Conservation (phyloP, 1,140 invertebrate species). For the Drosophila pectinifera region DNA sequence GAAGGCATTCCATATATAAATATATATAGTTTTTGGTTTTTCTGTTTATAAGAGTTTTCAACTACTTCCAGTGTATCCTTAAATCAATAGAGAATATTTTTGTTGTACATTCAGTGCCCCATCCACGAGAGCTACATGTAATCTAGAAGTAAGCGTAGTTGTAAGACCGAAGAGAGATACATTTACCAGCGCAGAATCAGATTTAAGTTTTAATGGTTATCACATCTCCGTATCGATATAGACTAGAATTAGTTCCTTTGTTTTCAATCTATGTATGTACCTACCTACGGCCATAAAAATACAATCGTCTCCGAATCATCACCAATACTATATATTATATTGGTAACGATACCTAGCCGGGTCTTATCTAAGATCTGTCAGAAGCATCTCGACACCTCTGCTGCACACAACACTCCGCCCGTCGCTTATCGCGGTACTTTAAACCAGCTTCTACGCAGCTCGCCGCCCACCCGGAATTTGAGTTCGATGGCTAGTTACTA, state of each 20-base stretch:
- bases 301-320: constrained; percentile 40
- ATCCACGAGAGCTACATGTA: constrained; percentile 46
- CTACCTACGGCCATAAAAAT: constrained; percentile 53
- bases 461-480: constrained; percentile 41
- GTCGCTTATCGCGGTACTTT: constrained; percentile 49
- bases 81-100: constrained; percentile 50
- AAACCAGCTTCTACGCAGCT: constrained; percentile 48
- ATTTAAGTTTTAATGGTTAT: constrained; percentile 51
- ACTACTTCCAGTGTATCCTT: constrained; percentile 46
- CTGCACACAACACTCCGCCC: constrained; percentile 10
- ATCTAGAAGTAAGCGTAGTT: constrained; percentile 54
- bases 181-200: constrained; percentile 37
- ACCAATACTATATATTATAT: constrained; percentile 27
- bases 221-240: constrained; percentile 33
- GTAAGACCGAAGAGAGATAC: constrained; percentile 42
- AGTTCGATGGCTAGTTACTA: constrained; percentile 44
- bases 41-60: constrained; percentile 10
- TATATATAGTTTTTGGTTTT: not conserved
- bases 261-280: constrained; percentile 49
- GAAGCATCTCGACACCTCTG: constrained; percentile 20
- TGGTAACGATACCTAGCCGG: constrained; percentile 59
- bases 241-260: constrained; percentile 52
- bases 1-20: constrained; percentile 15
- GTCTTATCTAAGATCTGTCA: constrained; percentile 26
- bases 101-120: constrained; percentile 53